Base-by-base conservation (phyloP, 2,797 vertebrate species). In the Halcyon smyrnensis region DNA sequence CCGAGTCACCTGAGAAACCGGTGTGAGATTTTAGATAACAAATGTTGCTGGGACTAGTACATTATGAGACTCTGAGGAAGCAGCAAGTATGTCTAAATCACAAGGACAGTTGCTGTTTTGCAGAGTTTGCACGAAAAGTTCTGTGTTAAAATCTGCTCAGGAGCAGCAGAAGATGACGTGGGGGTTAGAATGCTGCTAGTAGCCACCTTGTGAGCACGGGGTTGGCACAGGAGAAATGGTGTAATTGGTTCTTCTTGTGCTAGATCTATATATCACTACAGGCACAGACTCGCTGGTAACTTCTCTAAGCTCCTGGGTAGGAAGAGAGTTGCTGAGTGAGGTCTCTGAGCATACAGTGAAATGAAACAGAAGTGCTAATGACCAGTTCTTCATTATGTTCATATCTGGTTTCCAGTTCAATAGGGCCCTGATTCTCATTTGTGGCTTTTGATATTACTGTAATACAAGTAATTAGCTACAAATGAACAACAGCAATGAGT, bases 391-490 rank as follows among this genome's bases (percentile, higher is more conserved):
- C 88, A 65, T 83, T 80, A 48, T 71, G 77, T 89, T 96, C 94
- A 43, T 93, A 56, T 79, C 51, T 78, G 21, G 21, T 88, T 86
- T 88, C 63, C 54, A 90, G 73, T 84, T 91, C 50, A 95, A 86
- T 46, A 62, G 20, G 16, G 32, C 46, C 30, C 59, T 86, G 79
- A 86, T 90, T 95, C 54, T 94, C 79, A 92, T 93, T 86, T 93
- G 67, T 86, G 82, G 85, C 25, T 90, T 94, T 94, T 90, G 87
- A 63, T 94, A 68, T 81, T 88, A 73, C 46, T 84, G 74, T 79
- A 95, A 84, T 84, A 94, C 79, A 88, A 88, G 63, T 73, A 91
- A 88, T 82, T 91, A 88, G 67, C 46, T 82, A 68, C 36, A 94
- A 84, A 79, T 34, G 53, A 94, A 87, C 37, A 77, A 87, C 34